phyloP scores from a whole-genome alignment of 23 tunicate species.

The Diplosoma virens region DNA sequence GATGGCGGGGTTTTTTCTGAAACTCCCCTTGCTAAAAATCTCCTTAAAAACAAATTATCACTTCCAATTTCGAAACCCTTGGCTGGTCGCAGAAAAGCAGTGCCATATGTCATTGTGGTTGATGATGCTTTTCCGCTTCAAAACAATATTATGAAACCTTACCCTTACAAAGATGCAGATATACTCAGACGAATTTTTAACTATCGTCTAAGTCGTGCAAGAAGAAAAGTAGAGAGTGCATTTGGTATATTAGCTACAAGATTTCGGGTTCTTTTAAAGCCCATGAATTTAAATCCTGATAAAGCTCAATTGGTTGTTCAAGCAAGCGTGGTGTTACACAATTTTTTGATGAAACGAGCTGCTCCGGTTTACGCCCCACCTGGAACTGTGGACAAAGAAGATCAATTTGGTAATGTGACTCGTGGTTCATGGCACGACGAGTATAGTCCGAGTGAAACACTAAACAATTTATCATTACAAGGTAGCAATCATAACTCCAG shows the following conservation, averaged over 20 bases:
- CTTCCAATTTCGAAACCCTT: background rate
- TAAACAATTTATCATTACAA: background rate
- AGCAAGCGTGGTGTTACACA: constrained; percentile 1
- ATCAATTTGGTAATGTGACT: background rate
- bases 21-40: background rate
- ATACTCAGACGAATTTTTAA: constrained; percentile 1
- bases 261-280: background rate
- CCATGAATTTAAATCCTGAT: constrained; percentile 8
- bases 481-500: background rate
- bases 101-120: constrained; percentile 22
- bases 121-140: constrained; percentile 34
- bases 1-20: constrained; percentile 15
- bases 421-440: background rate
- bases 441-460: background rate
- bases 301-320: constrained; percentile 6
- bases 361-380: background rate
- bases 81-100: background rate
- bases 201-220: constrained; percentile 6
- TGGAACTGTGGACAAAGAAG: background rate
- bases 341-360: background rate
- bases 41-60: background rate
- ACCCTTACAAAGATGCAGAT: background rate
- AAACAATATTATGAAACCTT: constrained; percentile 1
- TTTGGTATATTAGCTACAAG: constrained; percentile 15
- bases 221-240: constrained; percentile 15